Percentiles rank a stretch among this genome's conserved stretches.
Evolutionary conservation across 1,140 invertebrate genomes (phyloP).

Genomic region (Zaprionus tsacasi): DNA sequence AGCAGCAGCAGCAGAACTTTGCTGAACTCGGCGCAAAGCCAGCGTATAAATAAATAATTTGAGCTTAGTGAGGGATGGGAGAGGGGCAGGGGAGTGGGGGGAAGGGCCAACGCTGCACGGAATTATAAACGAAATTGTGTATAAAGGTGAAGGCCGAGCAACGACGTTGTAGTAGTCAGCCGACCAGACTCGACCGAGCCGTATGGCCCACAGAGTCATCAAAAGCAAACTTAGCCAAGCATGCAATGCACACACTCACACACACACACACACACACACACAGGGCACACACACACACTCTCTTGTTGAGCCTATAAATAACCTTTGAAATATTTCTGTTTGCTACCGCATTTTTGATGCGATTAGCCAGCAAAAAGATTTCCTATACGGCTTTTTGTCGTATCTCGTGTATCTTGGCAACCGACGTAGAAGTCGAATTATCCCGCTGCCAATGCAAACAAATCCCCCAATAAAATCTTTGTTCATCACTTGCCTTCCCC

Average conservation of each 20-base stretch:
- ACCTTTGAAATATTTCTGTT: constrained; percentile 38
- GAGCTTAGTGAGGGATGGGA: not conserved
- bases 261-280: constrained; percentile 19
- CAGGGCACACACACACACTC: not conserved
- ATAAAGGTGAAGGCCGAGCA: constrained; percentile 70
- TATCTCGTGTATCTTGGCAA: constrained; percentile 16
- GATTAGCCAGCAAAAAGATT: constrained; percentile 40
- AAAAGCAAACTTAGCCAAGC: constrained; percentile 37
- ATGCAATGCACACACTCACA: constrained; percentile 26
- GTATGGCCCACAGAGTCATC: constrained; percentile 29
- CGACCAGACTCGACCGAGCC: constrained; percentile 8
- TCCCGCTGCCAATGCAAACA: constrained; percentile 38
- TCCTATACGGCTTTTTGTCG: constrained; percentile 52
- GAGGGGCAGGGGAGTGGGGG: not conserved
- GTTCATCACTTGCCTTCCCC: not conserved
- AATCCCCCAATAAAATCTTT: constrained; percentile 36
- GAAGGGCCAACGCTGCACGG: not conserved
- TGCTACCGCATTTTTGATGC: constrained; percentile 67
- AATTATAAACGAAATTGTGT: constrained; percentile 48
- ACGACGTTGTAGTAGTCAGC: constrained; percentile 13
- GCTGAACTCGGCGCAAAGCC: constrained; percentile 20
- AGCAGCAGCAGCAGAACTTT: constrained; percentile 12
- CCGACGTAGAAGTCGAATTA: constrained; percentile 25
- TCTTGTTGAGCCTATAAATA: constrained; percentile 38
- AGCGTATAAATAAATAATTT: constrained; percentile 57